A percentile compares a stretch with the other conserved stretches of the same genome.
phyloP scores from a whole-genome alignment of 2,888 invertebrate genomes.

The Alviniconcha strummeri region DNA sequence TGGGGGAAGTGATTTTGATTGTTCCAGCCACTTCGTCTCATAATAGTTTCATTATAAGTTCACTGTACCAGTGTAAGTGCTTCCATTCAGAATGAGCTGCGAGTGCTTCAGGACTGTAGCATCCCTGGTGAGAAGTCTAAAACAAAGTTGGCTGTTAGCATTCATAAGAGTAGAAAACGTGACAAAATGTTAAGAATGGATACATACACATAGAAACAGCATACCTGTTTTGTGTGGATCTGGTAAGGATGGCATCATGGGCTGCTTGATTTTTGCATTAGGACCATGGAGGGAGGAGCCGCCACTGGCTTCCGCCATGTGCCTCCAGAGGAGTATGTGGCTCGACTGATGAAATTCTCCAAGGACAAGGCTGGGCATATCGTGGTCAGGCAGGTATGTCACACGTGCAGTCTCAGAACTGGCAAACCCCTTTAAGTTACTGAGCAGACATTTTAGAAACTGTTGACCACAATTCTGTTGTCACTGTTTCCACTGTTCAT shows the following conservation, averaged over 20 bases:
- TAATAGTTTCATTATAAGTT: too few species aligned
- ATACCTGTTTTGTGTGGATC: too few species aligned
- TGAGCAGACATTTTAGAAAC: neutral
- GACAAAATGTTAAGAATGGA: neutral
- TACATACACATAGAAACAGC: too few species aligned
- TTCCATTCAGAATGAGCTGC: too few species aligned
- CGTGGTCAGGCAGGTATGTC: slow-evolving; percentile 37
- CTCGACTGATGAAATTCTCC: slow-evolving; percentile 62
- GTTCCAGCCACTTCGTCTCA: too few species aligned
- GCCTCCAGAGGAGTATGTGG: slow-evolving; percentile 59
- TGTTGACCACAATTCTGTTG: neutral
- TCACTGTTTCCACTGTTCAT: neutral
- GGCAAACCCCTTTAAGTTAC: too few species aligned
- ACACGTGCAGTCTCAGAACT: too few species aligned
- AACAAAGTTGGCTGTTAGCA: neutral
- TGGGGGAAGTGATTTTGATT: too few species aligned
- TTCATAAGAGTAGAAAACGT: neutral
- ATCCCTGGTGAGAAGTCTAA: too few species aligned
- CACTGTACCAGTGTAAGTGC: too few species aligned
- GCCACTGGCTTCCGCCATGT: slow-evolving; percentile 70
- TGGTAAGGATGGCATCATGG: too few species aligned
- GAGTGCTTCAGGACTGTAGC: too few species aligned
- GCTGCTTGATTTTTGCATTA: slow-evolving; percentile 35
- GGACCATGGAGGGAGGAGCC: slow-evolving; percentile 69
- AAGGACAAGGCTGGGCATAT: slow-evolving; percentile 44